phyloP scores from a whole-genome alignment of 2,797 vertebrate species.

The Spondyliosoma cantharus region DNA sequence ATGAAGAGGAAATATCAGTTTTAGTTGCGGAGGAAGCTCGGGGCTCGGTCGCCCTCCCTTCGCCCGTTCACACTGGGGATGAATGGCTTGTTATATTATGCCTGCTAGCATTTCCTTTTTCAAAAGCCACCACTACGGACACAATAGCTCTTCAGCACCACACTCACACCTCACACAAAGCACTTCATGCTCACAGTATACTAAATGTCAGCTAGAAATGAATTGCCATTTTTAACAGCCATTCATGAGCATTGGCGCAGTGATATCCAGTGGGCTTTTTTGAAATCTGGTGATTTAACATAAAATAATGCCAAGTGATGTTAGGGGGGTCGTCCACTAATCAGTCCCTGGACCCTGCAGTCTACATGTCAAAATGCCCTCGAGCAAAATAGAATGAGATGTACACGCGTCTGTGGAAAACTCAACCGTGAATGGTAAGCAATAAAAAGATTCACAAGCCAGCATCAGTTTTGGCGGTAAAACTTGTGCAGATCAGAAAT shows the following conservation, averaged over 20 bases:
- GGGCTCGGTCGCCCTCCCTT: constrained; percentile 33
- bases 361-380: too few relatives aligned
- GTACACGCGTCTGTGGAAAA: neutral
- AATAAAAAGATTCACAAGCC: neutral
- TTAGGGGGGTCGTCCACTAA: too few relatives aligned
- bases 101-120: constrained; percentile 59
- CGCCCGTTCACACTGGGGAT: constrained; percentile 30
- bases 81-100: constrained; percentile 59
- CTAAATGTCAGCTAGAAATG: constrained; percentile 27
- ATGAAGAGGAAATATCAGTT: constrained; percentile 53
- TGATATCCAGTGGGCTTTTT: neutral
- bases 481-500: neutral
- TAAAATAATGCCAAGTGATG: neutral
- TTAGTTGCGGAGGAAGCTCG: constrained; percentile 32
- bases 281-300: constrained; percentile 2
- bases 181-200: constrained; percentile 25
- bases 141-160: constrained; percentile 39
- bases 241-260: neutral
- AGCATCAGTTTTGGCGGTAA: too few relatives aligned
- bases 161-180: constrained; percentile 35
- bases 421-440: neutral
- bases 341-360: too few relatives aligned
- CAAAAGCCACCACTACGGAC: constrained; percentile 46
- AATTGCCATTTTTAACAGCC: constrained; percentile 9
- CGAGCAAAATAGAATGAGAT: too few relatives aligned